Conservation (phyloP, 30 jellyfish, hydroid and myxozoan species). For the Aurelia sp. region DNA sequence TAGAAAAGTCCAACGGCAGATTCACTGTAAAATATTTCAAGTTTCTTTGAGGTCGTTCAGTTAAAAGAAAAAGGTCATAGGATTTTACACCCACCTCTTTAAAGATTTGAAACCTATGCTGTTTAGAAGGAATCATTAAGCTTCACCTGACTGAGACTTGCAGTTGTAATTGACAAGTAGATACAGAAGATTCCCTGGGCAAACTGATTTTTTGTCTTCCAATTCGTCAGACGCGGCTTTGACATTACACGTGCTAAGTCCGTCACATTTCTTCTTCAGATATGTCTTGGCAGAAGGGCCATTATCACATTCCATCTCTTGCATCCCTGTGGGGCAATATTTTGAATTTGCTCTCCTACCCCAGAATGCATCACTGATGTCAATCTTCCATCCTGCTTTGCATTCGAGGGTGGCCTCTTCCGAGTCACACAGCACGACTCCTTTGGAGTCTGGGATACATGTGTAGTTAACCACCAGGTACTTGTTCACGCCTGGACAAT, state of each 20-base stretch:
- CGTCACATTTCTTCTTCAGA: conserved; percentile 85
- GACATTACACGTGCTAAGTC: conserved; percentile 75
- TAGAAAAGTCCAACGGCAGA: too few species aligned
- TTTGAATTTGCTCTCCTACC: conserved; percentile 89
- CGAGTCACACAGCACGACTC: conserved; percentile 95
- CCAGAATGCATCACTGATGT: conserved; percentile 96
- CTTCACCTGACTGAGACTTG: conserved; percentile 45
- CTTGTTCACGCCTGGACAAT: conserved; percentile 98
- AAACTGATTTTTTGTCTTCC: conserved; percentile 70
- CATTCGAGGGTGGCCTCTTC: conserved; percentile 87
- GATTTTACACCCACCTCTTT: too few species aligned
- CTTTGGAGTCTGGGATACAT: conserved; percentile 97
- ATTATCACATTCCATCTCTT: conserved; percentile 92
- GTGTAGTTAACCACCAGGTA: conserved; percentile 89
- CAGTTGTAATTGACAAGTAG: conserved; percentile 90
- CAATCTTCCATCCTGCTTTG: conserved; percentile 96
- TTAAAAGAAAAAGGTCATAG: too few species aligned
- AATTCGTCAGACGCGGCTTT: conserved; percentile 82
- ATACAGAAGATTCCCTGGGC: conserved; percentile 81
- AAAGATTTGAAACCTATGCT: too few species aligned
- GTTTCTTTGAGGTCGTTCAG: too few species aligned
- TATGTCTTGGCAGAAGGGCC: conserved; percentile 73
- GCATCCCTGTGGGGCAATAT: conserved; percentile 86
- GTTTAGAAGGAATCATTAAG: too few species aligned
- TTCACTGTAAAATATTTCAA: too few species aligned